Conservation (phyloP, 2,888 invertebrate species). For the Eristalis arbustorum region DNA sequence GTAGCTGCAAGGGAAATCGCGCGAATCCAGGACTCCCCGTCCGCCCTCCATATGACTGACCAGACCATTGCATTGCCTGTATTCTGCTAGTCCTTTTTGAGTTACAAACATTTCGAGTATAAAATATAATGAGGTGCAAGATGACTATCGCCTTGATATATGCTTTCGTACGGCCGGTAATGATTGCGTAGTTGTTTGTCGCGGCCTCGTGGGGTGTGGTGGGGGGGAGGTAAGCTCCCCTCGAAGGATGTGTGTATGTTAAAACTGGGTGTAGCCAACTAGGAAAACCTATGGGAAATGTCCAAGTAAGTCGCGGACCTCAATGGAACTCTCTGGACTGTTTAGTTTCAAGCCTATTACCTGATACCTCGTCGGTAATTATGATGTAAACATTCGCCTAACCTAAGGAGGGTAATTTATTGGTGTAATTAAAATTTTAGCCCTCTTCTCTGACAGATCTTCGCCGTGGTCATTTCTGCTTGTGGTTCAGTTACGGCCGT, state of each 20-base stretch:
- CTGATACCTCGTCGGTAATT: conserved; percentile 70
- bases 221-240: neutral
- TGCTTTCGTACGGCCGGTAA: conserved; percentile 71
- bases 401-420: conserved; percentile 71
- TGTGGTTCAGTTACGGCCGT: neutral
- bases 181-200: conserved; percentile 66
- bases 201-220: conserved; percentile 1
- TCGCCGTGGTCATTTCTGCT: conserved; percentile 8
- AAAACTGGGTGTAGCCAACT: conserved; percentile 49
- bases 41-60: neutral
- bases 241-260: conserved; percentile 29
- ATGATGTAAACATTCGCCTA: conserved; percentile 72
- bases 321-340: conserved; percentile 50
- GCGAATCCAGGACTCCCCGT: neutral
- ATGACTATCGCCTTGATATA: conserved; percentile 72
- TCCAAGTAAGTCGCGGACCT: conserved; percentile 16
- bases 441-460: conserved; percentile 56
- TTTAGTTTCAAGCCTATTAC: conserved; percentile 63
- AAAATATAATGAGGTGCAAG: conserved; percentile 73
- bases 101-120: conserved; percentile 70
- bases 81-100: conserved; percentile 64
- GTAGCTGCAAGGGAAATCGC: conserved; percentile 38
- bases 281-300: conserved; percentile 43
- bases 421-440: conserved; percentile 71
- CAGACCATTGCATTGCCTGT: neutral